Evolutionary conservation across 1,140 invertebrate genomes (phyloP).

Genomic region (Wasmannia auropunctata): DNA sequence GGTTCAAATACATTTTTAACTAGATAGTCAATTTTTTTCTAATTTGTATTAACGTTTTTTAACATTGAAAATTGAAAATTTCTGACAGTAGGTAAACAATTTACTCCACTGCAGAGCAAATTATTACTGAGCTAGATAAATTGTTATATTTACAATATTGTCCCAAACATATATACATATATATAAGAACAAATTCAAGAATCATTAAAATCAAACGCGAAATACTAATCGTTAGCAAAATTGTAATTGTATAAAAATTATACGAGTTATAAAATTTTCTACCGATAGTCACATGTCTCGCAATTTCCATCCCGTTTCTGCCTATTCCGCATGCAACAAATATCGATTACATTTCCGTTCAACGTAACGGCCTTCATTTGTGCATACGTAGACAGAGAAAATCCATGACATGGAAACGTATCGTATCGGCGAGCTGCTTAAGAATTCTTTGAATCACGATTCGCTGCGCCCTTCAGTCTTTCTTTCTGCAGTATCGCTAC

Average conservation of each 20-base stretch:
- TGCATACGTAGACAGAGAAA: background rate
- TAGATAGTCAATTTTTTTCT: no score
- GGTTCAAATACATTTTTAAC: no score
- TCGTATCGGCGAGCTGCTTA: background rate
- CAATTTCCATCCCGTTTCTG: background rate
- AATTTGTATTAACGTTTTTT: no score
- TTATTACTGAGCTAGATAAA: no score
- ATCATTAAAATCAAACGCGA: no score
- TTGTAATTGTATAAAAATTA: slow-evolving; percentile 8
- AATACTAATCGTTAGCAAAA: no score
- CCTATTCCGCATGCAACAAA: background rate
- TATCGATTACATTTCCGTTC: slow-evolving; percentile 31
- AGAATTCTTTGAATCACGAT: slow-evolving; percentile 37
- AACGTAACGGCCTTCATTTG: slow-evolving; percentile 27
- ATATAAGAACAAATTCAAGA: no score
- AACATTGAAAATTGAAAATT: no score
- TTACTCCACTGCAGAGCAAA: no score
- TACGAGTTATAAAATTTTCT: background rate
- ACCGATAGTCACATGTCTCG: background rate
- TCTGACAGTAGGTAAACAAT: no score
- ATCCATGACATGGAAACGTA: slow-evolving; percentile 12
- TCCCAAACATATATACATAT: no score
- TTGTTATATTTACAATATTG: no score
- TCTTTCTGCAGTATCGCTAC: slow-evolving; percentile 1
- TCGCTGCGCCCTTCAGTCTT: slow-evolving; percentile 23